These are phyloP conservation scores for Podabrus alpinus DNA, from an alignment of 2,888 invertebrate species.

Conservation along the genomic window DNA sequence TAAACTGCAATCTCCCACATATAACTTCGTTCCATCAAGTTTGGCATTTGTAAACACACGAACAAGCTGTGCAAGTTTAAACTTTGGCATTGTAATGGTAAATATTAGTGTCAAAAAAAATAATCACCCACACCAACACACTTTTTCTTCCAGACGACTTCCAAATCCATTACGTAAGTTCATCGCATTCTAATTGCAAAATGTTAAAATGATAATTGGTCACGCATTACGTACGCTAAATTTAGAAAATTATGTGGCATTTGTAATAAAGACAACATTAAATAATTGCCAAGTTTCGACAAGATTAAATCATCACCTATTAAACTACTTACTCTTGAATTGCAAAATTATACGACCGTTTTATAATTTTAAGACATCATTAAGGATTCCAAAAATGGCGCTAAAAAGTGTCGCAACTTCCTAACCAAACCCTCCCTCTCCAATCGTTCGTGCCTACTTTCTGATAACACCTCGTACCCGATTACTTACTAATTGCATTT, in stretches of 20 bases:
- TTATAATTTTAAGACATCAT: neutral
- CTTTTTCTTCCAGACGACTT: neutral
- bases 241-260: constrained; percentile 12
- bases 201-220: constrained; percentile 5
- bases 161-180: neutral
- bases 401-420: neutral
- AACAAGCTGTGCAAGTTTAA: neutral
- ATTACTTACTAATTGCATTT: neutral
- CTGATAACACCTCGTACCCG: neutral
- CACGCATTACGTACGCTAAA: constrained; percentile 7
- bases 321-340: neutral
- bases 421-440: too few relatives aligned
- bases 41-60: neutral
- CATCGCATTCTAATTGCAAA: constrained; percentile 6
- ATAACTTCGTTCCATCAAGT: neutral
- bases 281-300: neutral
- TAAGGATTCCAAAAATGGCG: neutral
- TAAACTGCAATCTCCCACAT: neutral
- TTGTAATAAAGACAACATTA: neutral
- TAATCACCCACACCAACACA: neutral
- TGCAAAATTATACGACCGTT: neutral
- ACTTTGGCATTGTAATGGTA: neutral
- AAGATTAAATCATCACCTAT: neutral
- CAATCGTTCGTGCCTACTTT: too few relatives aligned
- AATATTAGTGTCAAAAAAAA: neutral